These are phyloP conservation scores for Calephelis perditalis DNA, from an alignment of 2,888 invertebrate species.

Conservation along the genomic window DNA sequence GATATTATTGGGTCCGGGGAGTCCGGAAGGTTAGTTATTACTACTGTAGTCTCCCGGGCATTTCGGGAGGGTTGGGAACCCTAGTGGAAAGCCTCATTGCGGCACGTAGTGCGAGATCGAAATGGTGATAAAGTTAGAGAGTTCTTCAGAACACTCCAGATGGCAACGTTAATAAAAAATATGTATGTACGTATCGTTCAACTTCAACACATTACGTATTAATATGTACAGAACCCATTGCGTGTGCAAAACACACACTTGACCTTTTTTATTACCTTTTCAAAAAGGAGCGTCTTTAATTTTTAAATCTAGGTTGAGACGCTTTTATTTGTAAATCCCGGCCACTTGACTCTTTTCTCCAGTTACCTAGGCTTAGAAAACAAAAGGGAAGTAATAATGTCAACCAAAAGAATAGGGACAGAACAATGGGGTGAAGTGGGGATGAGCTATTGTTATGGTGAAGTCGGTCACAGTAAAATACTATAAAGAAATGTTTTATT, in stretches of 20 bases:
- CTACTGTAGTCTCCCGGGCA: too few species aligned
- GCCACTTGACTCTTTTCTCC: constrained; percentile 42
- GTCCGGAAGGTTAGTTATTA: too few species aligned
- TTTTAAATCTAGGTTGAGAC: constrained; percentile 21
- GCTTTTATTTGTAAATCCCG: constrained; percentile 26
- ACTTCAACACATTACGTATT: too few species aligned
- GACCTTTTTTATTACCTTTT: not conserved
- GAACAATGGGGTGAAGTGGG: constrained; percentile 64
- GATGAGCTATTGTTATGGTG: constrained; percentile 32
- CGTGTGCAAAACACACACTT: not conserved
- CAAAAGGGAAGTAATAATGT: constrained; percentile 52
- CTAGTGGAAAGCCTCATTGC: too few species aligned
- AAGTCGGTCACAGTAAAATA: not conserved
- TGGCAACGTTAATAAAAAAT: too few species aligned
- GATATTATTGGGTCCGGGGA: too few species aligned
- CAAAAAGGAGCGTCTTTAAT: constrained; percentile 21
- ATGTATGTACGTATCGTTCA: too few species aligned
- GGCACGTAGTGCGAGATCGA: too few species aligned
- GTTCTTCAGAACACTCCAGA: too few species aligned
- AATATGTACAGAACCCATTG: not conserved
- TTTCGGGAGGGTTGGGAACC: too few species aligned
- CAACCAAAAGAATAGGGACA: constrained; percentile 29
- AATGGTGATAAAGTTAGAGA: too few species aligned
- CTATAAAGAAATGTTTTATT: constrained; percentile 5
- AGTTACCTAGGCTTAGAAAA: constrained; percentile 40